Conservation (phyloP, 2,797 vertebrate species). For the Argyrosomus regius region DNA sequence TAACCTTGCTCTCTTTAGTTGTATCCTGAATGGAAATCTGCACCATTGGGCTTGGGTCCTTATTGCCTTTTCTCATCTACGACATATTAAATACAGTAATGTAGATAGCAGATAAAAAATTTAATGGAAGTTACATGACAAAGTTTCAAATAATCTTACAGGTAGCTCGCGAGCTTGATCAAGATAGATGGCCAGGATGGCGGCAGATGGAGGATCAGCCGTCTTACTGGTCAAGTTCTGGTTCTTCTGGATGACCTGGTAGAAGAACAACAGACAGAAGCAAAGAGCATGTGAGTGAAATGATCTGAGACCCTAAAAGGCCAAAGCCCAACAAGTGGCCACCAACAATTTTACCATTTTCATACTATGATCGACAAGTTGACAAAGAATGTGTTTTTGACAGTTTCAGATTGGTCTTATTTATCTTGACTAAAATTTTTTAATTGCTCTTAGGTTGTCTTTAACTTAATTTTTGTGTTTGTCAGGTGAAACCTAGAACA, state of each 20-base stretch:
- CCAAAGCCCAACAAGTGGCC: neutral
- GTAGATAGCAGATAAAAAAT: neutral
- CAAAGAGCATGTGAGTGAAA: neutral
- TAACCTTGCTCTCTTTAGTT: slow-evolving; percentile 92
- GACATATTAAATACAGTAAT: slow-evolving; percentile 41
- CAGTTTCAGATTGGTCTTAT: neutral
- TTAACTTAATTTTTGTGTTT: neutral
- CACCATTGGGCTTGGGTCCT: slow-evolving; percentile 92
- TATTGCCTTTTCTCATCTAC: slow-evolving; percentile 92
- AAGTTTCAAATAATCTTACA: slow-evolving; percentile 80
- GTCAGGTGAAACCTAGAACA: neutral
- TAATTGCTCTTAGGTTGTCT: neutral
- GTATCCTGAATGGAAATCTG: slow-evolving; percentile 92
- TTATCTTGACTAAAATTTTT: neutral
- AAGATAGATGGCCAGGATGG: slow-evolving; percentile 93
- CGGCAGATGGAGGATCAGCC: slow-evolving; percentile 89
- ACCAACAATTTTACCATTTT: neutral
- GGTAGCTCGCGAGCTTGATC: slow-evolving; percentile 92
- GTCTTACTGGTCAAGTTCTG: slow-evolving; percentile 85
- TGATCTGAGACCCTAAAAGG: neutral
- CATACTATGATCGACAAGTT: neutral
- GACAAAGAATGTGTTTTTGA: neutral
- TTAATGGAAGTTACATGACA: neutral
- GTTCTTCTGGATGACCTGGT: slow-evolving; percentile 91
- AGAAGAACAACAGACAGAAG: neutral